Evolutionary conservation across 2,113 vertebrate genomes (phyloP).

Genomic region (Coryphaenoides rupestris): DNA sequence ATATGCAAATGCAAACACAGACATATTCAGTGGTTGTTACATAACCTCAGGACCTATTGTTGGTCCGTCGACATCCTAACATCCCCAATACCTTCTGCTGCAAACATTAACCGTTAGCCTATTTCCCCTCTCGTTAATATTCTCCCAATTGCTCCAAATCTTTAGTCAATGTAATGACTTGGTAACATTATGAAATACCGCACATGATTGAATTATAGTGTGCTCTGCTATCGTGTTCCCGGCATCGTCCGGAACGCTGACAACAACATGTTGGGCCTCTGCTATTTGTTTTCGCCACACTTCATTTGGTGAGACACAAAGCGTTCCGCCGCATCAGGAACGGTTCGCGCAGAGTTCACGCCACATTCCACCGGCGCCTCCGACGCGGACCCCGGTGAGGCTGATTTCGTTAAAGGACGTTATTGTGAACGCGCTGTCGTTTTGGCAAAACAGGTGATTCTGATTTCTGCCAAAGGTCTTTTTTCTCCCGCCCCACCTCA

Average conservation of each 20-base stretch:
- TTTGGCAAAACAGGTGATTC: conserved; percentile 87
- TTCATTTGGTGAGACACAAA: conserved; percentile 66
- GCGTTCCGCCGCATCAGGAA: conserved; percentile 58
- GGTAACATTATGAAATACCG: conserved; percentile 1
- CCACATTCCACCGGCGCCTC: conserved; percentile 54
- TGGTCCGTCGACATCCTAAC: too few species aligned
- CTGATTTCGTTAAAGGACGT: conserved; percentile 74
- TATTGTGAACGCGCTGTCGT: conserved; percentile 77
- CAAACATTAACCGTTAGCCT: too few species aligned
- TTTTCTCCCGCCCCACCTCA: not conserved
- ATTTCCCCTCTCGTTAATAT: too few species aligned
- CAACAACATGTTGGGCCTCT: conserved; percentile 41
- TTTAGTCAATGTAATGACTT: too few species aligned
- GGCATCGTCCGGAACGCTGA: not conserved
- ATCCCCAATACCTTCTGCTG: too few species aligned
- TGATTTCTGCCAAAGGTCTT: conserved; percentile 79
- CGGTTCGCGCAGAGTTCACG: conserved; percentile 79
- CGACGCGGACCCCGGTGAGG: conserved; percentile 69
- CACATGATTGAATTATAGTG: conserved; percentile 19
- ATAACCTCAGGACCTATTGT: too few species aligned
- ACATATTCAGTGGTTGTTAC: too few species aligned
- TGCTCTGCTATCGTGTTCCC: conserved; percentile 20
- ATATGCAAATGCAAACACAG: too few species aligned
- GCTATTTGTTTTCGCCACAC: conserved; percentile 59
- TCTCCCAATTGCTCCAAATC: too few species aligned